Conservation (phyloP, 2,888 invertebrate genomes). For the Trachelus troglodyta region DNA sequence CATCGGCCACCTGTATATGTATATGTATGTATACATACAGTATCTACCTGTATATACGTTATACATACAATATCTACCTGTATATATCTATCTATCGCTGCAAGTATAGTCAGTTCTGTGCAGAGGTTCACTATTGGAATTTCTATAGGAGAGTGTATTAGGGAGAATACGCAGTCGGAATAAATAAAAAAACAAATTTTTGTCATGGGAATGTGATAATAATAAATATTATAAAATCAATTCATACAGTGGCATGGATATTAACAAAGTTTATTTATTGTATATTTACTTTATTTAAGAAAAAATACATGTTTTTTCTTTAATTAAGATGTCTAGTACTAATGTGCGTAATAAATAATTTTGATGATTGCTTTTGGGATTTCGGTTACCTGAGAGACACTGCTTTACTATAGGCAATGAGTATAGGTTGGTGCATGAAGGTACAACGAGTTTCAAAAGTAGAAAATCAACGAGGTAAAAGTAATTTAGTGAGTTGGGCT, state of each 20-base stretch:
- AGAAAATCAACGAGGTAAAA: neutral
- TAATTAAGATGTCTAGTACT: neutral
- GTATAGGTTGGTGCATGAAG: neutral
- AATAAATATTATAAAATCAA: neutral
- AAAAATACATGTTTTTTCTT: neutral
- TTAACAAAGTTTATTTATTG: neutral
- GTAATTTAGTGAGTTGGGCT: neutral
- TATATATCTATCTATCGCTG: neutral
- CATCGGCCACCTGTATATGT: neutral
- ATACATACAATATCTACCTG: neutral
- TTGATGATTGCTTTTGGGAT: neutral
- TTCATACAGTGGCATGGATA: neutral
- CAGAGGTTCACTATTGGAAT: neutral
- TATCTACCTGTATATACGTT: neutral
- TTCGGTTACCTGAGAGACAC: neutral
- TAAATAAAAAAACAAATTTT: neutral
- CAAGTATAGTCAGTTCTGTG: neutral
- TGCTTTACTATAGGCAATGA: neutral
- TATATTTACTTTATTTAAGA: neutral
- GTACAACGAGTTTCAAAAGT: conserved; percentile 4
- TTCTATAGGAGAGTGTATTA: neutral
- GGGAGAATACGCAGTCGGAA: neutral
- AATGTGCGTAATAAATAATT: neutral
- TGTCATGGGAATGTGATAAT: neutral
- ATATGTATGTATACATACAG: neutral